Percentiles rank a stretch among this genome's conserved stretches.
Evolutionary conservation across 2,888 invertebrate genomes (phyloP).

Genomic region (Xestia sexstrigata): DNA sequence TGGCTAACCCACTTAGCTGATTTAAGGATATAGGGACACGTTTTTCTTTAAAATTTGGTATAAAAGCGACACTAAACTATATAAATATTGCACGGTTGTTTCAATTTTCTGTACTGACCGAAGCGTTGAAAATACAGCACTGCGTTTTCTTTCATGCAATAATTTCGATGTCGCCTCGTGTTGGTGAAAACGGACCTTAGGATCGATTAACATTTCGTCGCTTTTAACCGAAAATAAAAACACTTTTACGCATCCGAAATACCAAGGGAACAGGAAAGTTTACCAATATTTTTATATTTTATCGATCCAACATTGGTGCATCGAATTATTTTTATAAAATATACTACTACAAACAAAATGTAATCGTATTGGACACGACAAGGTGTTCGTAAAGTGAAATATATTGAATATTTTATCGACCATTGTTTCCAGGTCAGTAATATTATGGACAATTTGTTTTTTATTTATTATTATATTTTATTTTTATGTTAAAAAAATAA

Average conservation of each 20-base stretch:
- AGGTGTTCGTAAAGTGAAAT: conserved; percentile 73
- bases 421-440: conserved; percentile 78
- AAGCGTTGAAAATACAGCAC: not conserved
- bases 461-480: conserved; percentile 38
- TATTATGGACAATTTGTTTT: conserved; percentile 64
- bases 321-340: conserved; percentile 66
- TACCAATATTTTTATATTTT: conserved; percentile 28
- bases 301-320: conserved; percentile 38
- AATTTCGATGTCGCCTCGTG: not conserved
- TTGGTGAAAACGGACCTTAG: not conserved
- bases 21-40: not conserved
- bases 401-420: conserved; percentile 82
- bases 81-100: not conserved
- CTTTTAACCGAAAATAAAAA: not conserved
- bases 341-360: conserved; percentile 68
- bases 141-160: not conserved
- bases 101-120: not conserved
- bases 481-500: conserved; percentile 23
- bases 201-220: not conserved
- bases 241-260: conserved; percentile 12
- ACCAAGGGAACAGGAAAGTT: conserved; percentile 19
- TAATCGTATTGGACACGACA: conserved; percentile 70
- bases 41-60: not conserved
- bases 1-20: not conserved
- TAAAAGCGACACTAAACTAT: no score